Evolutionary conservation across 2,113 vertebrate species (phyloP).

Genomic region (Lathamus discolor): DNA sequence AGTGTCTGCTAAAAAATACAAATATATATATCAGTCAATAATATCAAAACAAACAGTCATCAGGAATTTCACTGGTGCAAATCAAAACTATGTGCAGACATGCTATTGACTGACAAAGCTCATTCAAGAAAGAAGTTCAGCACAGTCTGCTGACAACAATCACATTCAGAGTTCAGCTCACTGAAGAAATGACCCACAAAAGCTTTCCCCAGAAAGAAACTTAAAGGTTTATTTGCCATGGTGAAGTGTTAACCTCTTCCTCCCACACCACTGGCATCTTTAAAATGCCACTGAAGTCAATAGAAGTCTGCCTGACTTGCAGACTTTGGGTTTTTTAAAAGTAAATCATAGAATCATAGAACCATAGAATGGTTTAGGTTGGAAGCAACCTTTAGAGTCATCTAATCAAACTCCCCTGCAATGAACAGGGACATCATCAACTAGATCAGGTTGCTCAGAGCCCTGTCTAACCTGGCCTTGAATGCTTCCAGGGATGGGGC

Average conservation of each 20-base stretch:
- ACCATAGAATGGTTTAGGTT: neutral
- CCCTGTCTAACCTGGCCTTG: neutral
- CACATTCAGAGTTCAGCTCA: neutral
- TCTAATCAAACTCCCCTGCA: fast-evolving
- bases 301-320: neutral
- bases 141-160: neutral
- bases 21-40: neutral
- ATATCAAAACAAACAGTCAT: neutral
- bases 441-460: neutral
- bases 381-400: neutral
- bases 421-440: neutral
- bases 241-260: neutral
- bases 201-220: neutral
- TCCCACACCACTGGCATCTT: neutral
- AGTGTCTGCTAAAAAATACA: neutral
- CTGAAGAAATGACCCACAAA: neutral
- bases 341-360: neutral
- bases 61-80: neutral
- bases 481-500: neutral
- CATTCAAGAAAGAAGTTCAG: neutral
- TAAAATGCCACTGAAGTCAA: neutral
- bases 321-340: neutral
- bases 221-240: neutral
- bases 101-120: neutral
- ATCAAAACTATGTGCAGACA: neutral